Base-by-base conservation (phyloP, 2,888 invertebrate genomes). In the Hetaerina titia region DNA sequence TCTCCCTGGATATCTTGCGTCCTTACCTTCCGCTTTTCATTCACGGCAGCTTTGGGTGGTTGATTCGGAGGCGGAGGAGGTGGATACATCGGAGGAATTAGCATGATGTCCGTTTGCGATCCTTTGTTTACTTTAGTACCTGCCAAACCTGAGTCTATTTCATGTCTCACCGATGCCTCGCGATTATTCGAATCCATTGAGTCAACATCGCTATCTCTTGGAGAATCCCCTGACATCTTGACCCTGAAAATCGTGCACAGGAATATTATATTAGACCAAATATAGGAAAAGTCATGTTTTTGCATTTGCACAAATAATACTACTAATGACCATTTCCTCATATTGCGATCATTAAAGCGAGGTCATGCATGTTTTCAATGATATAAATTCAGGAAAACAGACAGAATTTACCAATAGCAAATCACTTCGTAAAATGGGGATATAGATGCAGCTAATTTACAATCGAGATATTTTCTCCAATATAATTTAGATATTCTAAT, bases 191-290 rank as follows among this genome's bases (percentile, higher is more conserved):
- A 92, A 15, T 74, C 92, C 57, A 92, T 56, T 5, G 92, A 92
- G 64, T 92, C 92, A 45, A 69, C 92, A 22, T 92, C 92, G 74
- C 92, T 92, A 2, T 69, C 74, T 56, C 92, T 92, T 74, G 92
- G 92, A 19, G 92, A 92, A 69, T 92, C 92, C 60, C 69, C 92
- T 8, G 92, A 92, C 92, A 92, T 92, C 56, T 56, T 92, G 69
- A 92, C 69, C 92, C 92, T 92, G 69, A 64, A 74, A 92, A 9
- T 45, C 56, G 31, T 31, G 13, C 7, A 57, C 15, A 64, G 13
- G 5, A 56, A 74, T 6, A 92, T 69, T 92, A 13, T 56, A 0
- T n/a, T 22, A 74, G 13, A 58, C 25, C 8, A n/a, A 25, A 63
- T 56, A 22, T 58, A n/a, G 45, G 45, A 45, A 45, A 45, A 22